Base-by-base conservation (phyloP, 2,888 invertebrate species). In the Deilephila elpenor region DNA sequence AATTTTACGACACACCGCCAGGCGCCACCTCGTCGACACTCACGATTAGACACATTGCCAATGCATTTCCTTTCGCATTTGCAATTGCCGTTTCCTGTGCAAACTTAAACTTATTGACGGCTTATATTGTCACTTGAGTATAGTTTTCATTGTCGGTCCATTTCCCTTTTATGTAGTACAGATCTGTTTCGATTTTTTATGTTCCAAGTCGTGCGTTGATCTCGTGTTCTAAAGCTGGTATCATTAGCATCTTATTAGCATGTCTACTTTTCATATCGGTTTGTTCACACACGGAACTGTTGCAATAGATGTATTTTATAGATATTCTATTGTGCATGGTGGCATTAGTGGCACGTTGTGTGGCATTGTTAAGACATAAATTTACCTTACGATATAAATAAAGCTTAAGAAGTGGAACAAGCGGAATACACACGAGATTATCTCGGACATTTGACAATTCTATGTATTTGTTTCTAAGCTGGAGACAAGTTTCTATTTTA, bases 1-100 rank as follows among this genome's bases (percentile, higher is more conserved):
- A 92, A 91, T 82, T 93, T 93, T 89, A 93, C 89, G 90, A 90
- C 85, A 90, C 85, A 84, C 78, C 78, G 80, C 79, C 84, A 84
- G 92, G 91, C 93, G 93, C 92, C 92, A 82, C 79, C 76, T 80
- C 82, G 90, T 86, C 89, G 88, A 87, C 84, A 82, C 78, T 82
- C 82, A 76, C 86, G 88, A 91, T 92, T 91, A 89, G 86, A 89
- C 88, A 87, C 85, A 86, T 85, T 83, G 84, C 84, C 78, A 83
- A 79, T 84, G 84, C 85, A 86, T 90, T 91, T 89, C 87, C 88
- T 88, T 87, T 88, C 82, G 80, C 83, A 84, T 84, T 87, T 82
- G 89, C 89, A 88, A 88, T 87, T 84, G 83, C 86, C 81, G 85
- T 91, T 91, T 92, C 93, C 92, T 91, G 90, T 70, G 53, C 32